Conservation (phyloP, 2,888 invertebrate species). For the Apodemia zela region DNA sequence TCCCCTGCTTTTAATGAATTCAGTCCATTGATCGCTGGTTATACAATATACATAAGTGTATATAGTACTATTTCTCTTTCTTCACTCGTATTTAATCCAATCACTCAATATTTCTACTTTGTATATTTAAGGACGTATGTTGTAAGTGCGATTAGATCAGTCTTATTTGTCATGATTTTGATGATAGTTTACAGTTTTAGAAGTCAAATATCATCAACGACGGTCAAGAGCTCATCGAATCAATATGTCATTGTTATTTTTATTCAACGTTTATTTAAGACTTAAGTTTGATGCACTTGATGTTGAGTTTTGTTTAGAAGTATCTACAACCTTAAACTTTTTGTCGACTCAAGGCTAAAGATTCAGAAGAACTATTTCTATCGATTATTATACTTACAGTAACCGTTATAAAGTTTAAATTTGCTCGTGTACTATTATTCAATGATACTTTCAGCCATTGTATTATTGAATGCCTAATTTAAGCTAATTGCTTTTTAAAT, state of each 20-base stretch:
- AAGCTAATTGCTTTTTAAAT: constrained; percentile 18
- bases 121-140: too few relatives aligned
- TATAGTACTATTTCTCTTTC: too few relatives aligned
- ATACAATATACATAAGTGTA: too few relatives aligned
- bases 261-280: constrained; percentile 1
- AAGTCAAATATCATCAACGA: neutral
- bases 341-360: neutral
- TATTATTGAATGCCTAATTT: constrained; percentile 16
- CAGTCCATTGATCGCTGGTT: too few relatives aligned
- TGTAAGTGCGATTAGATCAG: too few relatives aligned
- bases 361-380: neutral
- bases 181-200: neutral
- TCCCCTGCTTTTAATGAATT: too few relatives aligned
- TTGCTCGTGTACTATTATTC: neutral
- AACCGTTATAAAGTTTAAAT: neutral
- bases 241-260: neutral
- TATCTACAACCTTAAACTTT: constrained; percentile 12
- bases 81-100: too few relatives aligned
- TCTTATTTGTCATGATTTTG: neutral
- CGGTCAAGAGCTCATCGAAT: neutral
- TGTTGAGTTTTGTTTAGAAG: neutral
- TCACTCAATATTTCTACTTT: too few relatives aligned
- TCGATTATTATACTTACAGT: neutral
- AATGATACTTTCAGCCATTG: constrained; percentile 1
- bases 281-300: neutral